Percentiles rank a stretch among this genome's conserved stretches.
These are phyloP conservation scores for Pristionchus mayeri DNA, from an alignment of 2,888 invertebrate genomes.

Conservation along the genomic window DNA sequence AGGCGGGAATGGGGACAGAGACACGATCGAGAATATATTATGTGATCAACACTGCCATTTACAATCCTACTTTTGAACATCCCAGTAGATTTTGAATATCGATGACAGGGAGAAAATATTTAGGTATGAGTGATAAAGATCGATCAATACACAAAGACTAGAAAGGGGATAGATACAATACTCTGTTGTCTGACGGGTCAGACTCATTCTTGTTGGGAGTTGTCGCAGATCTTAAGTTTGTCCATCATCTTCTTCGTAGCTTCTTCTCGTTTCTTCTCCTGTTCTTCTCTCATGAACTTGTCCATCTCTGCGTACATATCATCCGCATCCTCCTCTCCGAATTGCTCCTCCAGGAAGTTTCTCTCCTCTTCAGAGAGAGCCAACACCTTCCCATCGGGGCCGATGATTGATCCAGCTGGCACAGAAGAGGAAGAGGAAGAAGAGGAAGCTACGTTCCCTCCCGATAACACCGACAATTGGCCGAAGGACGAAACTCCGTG, in stretches of 20 bases:
- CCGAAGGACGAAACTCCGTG: conserved; percentile 35
- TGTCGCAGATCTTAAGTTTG: conserved; percentile 26
- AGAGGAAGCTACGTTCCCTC: background rate
- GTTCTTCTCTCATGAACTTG: conserved; percentile 36
- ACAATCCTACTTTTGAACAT: background rate
- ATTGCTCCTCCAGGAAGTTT: conserved; percentile 38
- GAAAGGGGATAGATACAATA: conserved; percentile 2
- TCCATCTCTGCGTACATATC: conserved; percentile 46
- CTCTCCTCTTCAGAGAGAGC: conserved; percentile 44
- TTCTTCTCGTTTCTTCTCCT: background rate
- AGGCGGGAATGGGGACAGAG: conserved; percentile 7
- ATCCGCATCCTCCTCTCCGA: background rate
- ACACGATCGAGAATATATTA: conserved; percentile 12
- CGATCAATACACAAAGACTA: background rate
- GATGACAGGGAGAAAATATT: background rate
- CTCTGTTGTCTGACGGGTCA: background rate
- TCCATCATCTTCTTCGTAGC: conserved; percentile 36
- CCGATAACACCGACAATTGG: conserved; percentile 5
- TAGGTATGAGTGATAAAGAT: background rate
- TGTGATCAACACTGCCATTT: conserved; percentile 38
- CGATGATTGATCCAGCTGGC: conserved; percentile 32
- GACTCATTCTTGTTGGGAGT: background rate
- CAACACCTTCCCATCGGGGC: conserved; percentile 16
- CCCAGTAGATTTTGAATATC: background rate
- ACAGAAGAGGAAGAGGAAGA: conserved; percentile 47